These are phyloP conservation scores for Lepus timidus DNA, from an alignment of 2,113 vertebrate genomes.

Conservation along the genomic window DNA sequence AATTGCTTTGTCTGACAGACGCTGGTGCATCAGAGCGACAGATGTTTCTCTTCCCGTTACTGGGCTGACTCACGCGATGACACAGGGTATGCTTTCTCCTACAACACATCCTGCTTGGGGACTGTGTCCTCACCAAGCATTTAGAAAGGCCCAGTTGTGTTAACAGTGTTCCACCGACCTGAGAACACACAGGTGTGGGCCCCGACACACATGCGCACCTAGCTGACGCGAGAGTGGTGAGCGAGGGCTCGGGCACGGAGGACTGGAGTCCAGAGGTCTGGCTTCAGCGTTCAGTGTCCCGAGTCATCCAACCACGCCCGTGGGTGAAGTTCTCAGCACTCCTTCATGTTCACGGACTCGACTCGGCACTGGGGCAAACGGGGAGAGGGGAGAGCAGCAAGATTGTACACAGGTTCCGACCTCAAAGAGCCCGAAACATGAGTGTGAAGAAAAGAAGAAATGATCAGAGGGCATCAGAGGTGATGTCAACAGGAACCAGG, in stretches of 20 bases:
- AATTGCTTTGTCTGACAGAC: conserved; percentile 55
- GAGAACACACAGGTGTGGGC: background rate
- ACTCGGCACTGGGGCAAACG: background rate
- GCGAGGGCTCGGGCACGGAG: background rate
- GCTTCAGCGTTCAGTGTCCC: background rate
- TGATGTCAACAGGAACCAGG: background rate
- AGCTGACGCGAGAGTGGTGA: background rate
- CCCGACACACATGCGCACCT: accelerated
- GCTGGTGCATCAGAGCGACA: conserved; percentile 40
- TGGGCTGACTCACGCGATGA: background rate
- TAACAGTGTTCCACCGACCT: background rate
- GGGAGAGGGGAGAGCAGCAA: background rate
- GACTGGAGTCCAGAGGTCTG: too few species aligned
- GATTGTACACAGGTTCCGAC: background rate
- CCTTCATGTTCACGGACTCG: background rate
- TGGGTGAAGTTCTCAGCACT: background rate
- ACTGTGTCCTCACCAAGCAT: background rate
- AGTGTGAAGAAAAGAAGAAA: background rate
- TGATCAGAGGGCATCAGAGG: background rate
- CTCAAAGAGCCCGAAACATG: background rate
- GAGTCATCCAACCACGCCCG: background rate
- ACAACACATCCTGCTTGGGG: conserved; percentile 7
- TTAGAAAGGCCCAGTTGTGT: background rate
- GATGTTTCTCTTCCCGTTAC: conserved; percentile 39
- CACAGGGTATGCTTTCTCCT: conserved; percentile 13